Conservation (phyloP, 2,888 invertebrate species). For the Caenorhabditis sp. region DNA sequence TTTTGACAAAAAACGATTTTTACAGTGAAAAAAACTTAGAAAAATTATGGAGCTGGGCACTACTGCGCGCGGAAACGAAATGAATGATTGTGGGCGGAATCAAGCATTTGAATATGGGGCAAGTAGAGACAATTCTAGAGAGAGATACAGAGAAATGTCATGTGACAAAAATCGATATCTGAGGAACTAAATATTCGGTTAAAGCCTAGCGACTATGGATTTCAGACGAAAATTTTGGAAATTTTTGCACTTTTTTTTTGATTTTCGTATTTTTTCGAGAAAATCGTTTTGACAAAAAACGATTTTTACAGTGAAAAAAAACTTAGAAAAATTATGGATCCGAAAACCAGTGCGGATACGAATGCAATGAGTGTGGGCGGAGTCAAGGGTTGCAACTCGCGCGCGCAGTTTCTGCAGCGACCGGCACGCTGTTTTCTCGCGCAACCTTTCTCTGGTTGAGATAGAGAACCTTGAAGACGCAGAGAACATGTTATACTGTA, state of each 20-base stretch:
- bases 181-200: not conserved
- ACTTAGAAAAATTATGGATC: constrained; percentile 8
- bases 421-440: constrained; percentile 13
- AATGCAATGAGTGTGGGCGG: constrained; percentile 34
- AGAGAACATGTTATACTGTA: no score
- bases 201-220: not conserved
- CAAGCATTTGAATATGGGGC: no score
- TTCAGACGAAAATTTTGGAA: not conserved
- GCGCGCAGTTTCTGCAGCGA: constrained; percentile 9
- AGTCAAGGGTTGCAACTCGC: constrained; percentile 1
- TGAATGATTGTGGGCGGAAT: constrained; percentile 31
- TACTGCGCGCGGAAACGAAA: constrained; percentile 19
- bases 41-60: constrained; percentile 1
- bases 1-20: constrained; percentile 9
- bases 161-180: no score
- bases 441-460: not conserved
- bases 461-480: no score
- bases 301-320: not conserved
- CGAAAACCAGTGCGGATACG: constrained; percentile 13
- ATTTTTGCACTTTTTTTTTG: constrained; percentile 6
- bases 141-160: no score
- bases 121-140: no score
- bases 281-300: constrained; percentile 11
- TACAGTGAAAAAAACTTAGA: not conserved
- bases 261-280: not conserved